These are phyloP conservation scores for Yponomeuta plumbellus DNA, from an alignment of 2,888 invertebrate genomes.

Conservation along the genomic window DNA sequence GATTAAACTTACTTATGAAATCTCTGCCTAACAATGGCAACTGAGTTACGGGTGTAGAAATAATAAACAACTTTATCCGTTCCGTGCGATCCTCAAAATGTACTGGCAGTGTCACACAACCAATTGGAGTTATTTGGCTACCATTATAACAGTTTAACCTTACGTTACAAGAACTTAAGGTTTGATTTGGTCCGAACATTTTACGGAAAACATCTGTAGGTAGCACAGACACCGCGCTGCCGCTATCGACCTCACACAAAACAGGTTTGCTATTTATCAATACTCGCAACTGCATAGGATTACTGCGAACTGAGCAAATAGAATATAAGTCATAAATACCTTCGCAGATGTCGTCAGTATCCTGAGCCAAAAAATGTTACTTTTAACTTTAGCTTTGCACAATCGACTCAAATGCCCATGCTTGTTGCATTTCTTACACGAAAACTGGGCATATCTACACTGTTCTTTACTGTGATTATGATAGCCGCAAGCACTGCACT, in stretches of 20 bases:
- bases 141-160: slow-evolving; percentile 19
- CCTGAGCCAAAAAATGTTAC: slow-evolving; percentile 16
- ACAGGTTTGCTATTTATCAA: slow-evolving; percentile 12
- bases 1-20: slow-evolving; percentile 20
- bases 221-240: slow-evolving; percentile 21
- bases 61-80: slow-evolving; percentile 16
- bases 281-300: slow-evolving; percentile 20
- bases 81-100: slow-evolving; percentile 7
- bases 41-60: background rate
- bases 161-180: slow-evolving; percentile 11
- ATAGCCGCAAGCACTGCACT: slow-evolving; percentile 19
- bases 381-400: slow-evolving; percentile 14
- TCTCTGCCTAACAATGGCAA: slow-evolving; percentile 18
- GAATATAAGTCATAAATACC: slow-evolving; percentile 21
- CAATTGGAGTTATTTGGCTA: slow-evolving; percentile 17
- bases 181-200: slow-evolving; percentile 10
- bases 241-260: slow-evolving; percentile 21
- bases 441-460: slow-evolving; percentile 15
- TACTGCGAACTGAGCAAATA: slow-evolving; percentile 18
- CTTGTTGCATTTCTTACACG: slow-evolving; percentile 20
- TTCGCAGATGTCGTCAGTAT: slow-evolving; percentile 14
- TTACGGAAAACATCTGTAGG: slow-evolving; percentile 9
- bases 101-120: slow-evolving; percentile 19
- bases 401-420: slow-evolving; percentile 20
- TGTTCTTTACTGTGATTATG: slow-evolving; percentile 17